Percentiles rank a stretch among this genome's conserved stretches.
phyloP scores from a whole-genome alignment of 2,888 invertebrate genomes.

The Himalopsyche tibetana region DNA sequence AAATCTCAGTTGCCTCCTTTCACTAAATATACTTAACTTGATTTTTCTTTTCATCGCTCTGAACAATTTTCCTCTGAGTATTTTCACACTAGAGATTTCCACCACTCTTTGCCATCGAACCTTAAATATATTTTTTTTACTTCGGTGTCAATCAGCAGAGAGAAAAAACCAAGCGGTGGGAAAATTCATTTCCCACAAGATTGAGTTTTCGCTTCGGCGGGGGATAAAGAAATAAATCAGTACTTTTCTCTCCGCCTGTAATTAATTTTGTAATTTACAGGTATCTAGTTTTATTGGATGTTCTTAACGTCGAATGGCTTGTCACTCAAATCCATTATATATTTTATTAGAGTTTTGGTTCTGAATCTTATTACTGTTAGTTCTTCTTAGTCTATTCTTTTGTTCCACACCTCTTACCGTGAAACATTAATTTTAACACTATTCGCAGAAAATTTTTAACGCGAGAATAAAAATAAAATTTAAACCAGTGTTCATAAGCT shows the following conservation, averaged over 20 bases:
- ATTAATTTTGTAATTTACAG: conserved; percentile 34
- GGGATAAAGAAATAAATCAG: conserved; percentile 20
- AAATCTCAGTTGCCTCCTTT: neutral
- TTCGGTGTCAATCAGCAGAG: neutral
- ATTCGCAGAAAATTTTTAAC: too few relatives aligned
- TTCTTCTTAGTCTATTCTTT: too few relatives aligned
- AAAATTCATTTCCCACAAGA: conserved; percentile 34
- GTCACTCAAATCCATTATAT: conserved; percentile 7
- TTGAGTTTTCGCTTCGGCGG: conserved; percentile 20
- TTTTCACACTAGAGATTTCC: conserved; percentile 22
- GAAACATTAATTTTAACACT: too few relatives aligned
- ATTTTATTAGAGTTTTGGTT: neutral
- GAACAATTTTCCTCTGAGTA: conserved; percentile 7
- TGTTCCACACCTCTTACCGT: too few relatives aligned
- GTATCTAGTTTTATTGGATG: conserved; percentile 5
- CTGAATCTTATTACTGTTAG: too few relatives aligned
- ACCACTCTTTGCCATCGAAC: conserved; percentile 2
- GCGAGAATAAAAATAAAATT: too few relatives aligned
- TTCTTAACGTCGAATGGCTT: neutral
- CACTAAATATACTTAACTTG: conserved; percentile 1
- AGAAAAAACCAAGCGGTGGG: conserved; percentile 6
- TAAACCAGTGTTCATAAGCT: too few relatives aligned
- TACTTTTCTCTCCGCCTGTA: conserved; percentile 21
- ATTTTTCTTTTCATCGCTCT: conserved; percentile 15
- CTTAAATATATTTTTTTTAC: conserved; percentile 15